phyloP scores from a whole-genome alignment of 2,113 vertebrate species.

The Cinclus mexicanus region DNA sequence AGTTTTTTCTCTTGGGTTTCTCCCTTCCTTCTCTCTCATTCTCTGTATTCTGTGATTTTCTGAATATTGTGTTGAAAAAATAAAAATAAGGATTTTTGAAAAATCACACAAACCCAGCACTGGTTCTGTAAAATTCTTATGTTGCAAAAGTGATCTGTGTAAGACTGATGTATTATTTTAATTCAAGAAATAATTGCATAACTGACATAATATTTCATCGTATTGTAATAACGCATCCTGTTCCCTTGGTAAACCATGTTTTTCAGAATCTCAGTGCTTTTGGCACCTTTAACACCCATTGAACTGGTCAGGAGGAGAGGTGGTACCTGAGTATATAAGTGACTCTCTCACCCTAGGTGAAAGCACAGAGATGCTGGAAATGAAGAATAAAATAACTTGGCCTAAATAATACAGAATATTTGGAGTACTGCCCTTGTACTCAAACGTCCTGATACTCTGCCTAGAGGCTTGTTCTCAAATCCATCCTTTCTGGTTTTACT shows the following conservation, averaged over 20 bases:
- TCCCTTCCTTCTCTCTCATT: background rate
- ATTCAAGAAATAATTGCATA: background rate
- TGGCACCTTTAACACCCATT: background rate
- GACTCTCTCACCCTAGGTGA: background rate
- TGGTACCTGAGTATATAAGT: background rate
- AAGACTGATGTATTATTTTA: background rate
- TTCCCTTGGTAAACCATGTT: fast-evolving
- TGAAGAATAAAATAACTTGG: background rate
- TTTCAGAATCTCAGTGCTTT: background rate
- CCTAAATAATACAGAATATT: background rate
- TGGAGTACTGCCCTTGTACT: background rate
- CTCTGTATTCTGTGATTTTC: background rate
- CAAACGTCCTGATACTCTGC: background rate
- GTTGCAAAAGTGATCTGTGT: background rate
- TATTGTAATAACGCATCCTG: background rate
- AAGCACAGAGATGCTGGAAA: background rate
- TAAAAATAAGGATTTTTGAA: background rate
- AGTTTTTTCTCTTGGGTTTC: background rate
- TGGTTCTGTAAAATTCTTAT: background rate
- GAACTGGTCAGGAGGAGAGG: background rate
- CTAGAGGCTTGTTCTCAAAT: background rate
- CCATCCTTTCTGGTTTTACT: background rate
- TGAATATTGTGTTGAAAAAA: background rate
- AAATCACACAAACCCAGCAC: background rate
- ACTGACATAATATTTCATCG: background rate